Evolutionary conservation across 2,797 vertebrate genomes (phyloP), one percentile per base, ranked within the genome.

Genomic region (Allobates femoralis): DNA sequence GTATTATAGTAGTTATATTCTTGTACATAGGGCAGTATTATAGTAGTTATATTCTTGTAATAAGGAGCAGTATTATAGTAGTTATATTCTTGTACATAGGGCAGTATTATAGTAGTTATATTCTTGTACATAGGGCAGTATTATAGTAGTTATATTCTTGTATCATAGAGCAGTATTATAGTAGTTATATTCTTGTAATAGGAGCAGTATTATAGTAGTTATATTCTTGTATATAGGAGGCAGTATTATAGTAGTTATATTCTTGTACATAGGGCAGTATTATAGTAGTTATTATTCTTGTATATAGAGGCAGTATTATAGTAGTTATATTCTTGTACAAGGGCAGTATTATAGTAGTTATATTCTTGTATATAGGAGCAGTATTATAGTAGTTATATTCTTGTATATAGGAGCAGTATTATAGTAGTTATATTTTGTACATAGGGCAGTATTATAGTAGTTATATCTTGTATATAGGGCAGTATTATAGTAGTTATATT

Each of bases 241-340:
- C 55, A 56, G 55, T 56, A 56, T 64, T 64, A 64, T 64, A 64
- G 60, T 64, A 64, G 60, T 15, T 64, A 64, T 64, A 64, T 64
- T 64, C 60, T 64, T 64, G n/a, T 64, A 64, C 14, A 64, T 28
- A 64, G 60, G 62, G 7, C 28, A 32, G 62, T 32, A 66, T 32
- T 66, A 66, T 66, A 66, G 62, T 66, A 66, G 62, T 66, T 66
- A 66, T n/a, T 66, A 66, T 66, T 66, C 62, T 66, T 66, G 28
- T 32, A 66, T 5, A 66, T 66, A 66, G 62, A 28, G 7, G 62
- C n/a, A 32, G 62, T 32, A 66, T 32, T 66, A 66, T 66, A 66
- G 62, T 66, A 66, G 62, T 66, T 66, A 66, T 66, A 66, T 66
- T 66, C 62, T 66, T 66, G 28, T 66, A 66, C 23, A 58, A n/a